Percentiles rank a stretch among this genome's conserved stretches.
Evolutionary conservation across 2,888 invertebrate genomes (phyloP).

Genomic region (Halictus quadricinctus): DNA sequence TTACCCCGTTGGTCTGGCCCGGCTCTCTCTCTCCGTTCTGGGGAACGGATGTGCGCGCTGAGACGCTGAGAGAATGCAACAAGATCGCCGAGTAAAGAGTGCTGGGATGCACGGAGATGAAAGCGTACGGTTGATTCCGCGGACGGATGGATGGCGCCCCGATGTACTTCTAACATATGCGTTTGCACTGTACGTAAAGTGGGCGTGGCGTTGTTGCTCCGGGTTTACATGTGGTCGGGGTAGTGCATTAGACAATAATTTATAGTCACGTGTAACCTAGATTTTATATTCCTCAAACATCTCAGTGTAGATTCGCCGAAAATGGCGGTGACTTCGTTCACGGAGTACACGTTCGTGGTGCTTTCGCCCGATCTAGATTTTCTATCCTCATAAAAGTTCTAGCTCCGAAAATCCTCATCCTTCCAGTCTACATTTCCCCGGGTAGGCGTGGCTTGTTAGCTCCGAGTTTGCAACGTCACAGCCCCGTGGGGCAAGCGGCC

Average conservation of each 20-base stretch:
- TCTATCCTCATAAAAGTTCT: not conserved
- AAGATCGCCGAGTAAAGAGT: conserved; percentile 12
- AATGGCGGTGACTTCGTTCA: too few relatives aligned
- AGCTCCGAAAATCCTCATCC: not conserved
- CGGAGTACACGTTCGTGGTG: too few relatives aligned
- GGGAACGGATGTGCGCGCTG: conserved; percentile 45
- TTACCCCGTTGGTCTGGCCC: conserved; percentile 52
- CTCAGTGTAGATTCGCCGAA: too few relatives aligned
- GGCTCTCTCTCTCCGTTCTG: conserved; percentile 20
- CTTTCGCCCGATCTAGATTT: too few relatives aligned
- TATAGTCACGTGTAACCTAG: not conserved
- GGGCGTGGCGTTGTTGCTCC: not conserved
- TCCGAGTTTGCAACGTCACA: not conserved
- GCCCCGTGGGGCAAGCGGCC: not conserved
- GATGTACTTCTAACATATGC: not conserved
- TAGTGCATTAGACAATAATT: not conserved
- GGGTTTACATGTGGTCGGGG: not conserved
- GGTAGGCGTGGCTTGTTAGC: not conserved
- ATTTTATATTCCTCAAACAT: not conserved
- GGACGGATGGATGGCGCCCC: conserved; percentile 3
- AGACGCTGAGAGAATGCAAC: conserved; percentile 26
- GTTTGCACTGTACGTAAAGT: not conserved
- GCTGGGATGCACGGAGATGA: conserved; percentile 20
- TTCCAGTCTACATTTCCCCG: not conserved
- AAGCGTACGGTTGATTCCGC: not conserved